A percentile compares a stretch with the other conserved stretches of the same genome.
Conservation (phyloP, 2,888 invertebrate species). For the Alsophila aescularia region DNA sequence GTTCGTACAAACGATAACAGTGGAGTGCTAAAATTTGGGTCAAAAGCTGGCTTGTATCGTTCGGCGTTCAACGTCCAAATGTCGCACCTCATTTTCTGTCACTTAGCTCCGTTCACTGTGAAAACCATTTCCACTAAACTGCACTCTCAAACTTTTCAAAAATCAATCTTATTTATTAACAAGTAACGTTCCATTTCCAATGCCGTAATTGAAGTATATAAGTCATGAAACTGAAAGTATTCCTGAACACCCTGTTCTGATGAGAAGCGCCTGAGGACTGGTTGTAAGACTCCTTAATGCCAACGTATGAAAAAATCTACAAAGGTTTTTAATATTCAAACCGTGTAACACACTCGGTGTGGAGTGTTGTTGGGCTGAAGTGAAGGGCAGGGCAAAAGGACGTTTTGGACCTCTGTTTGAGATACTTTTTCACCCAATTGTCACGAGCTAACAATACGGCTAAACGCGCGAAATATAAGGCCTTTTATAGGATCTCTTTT, state of each 20-base stretch:
- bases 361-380: constrained; percentile 62
- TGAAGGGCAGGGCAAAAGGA: constrained; percentile 55
- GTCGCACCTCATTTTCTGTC: constrained; percentile 74
- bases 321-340: constrained; percentile 71
- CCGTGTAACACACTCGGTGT: constrained; percentile 65
- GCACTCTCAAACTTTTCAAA: constrained; percentile 34
- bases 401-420: constrained; percentile 50
- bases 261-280: constrained; percentile 62
- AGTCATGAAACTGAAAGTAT: constrained; percentile 36
- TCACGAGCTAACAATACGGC: constrained; percentile 51
- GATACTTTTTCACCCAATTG: constrained; percentile 69
- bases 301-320: constrained; percentile 63
- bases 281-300: constrained; percentile 66
- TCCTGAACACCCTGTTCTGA: constrained; percentile 64
- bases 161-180: constrained; percentile 34
- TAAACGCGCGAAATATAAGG: constrained; percentile 38
- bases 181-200: constrained; percentile 32
- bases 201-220: constrained; percentile 6
- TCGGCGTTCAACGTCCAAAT: constrained; percentile 57
- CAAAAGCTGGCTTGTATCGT: constrained; percentile 67
- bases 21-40: constrained; percentile 64
- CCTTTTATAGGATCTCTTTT: constrained; percentile 25
- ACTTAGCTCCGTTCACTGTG: constrained; percentile 51
- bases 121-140: constrained; percentile 46
- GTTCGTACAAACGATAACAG: constrained; percentile 45